phyloP scores from a whole-genome alignment of 2,113 vertebrate genomes.

The Tinamus guttatus region DNA sequence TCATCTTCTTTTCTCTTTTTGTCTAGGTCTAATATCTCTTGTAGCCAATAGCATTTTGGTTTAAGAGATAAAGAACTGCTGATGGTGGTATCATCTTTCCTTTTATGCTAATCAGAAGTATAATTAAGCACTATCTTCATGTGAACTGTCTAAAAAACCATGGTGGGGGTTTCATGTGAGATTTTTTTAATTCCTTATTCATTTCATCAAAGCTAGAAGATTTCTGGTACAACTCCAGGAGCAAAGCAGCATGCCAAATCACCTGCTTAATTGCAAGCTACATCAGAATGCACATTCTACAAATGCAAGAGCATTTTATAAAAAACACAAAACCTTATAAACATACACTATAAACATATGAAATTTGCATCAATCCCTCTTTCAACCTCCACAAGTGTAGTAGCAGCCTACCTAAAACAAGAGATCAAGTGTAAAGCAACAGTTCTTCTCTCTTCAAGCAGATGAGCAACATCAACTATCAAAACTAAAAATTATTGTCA shows the following conservation, averaged over 20 bases:
- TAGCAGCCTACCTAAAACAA: not conserved
- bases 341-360: not conserved
- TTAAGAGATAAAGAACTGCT: not conserved
- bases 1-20: not conserved
- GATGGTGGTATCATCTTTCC: not conserved
- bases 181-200: not conserved
- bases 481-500: not conserved
- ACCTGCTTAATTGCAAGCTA: not conserved
- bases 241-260: not conserved
- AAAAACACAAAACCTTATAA: not conserved
- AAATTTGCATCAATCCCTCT: not conserved
- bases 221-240: not conserved
- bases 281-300: not conserved
- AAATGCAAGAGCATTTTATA: not conserved
- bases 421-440: not conserved
- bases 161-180: fast-evolving
- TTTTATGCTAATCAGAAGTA: not conserved
- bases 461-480: not conserved
- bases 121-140: not conserved
- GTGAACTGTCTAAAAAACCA: not conserved
- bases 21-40: not conserved
- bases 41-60: not conserved
- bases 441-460: not conserved
- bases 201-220: not conserved
- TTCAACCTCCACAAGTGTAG: not conserved